Percentiles rank a stretch among this genome's conserved stretches.
Evolutionary conservation across 2,888 invertebrate genomes (phyloP).

Genomic region (Aphidius colemani): DNA sequence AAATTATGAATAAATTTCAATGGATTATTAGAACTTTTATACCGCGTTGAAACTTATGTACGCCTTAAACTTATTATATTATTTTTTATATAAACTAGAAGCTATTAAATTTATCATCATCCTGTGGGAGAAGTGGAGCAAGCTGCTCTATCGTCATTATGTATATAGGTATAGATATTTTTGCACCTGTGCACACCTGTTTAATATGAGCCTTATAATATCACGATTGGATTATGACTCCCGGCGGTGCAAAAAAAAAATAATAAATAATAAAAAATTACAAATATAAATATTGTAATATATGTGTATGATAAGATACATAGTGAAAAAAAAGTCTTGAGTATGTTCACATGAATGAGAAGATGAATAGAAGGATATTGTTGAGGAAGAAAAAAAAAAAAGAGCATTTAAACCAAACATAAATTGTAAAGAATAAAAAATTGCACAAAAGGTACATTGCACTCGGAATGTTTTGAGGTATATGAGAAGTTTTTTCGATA

Average conservation of each 20-base stretch:
- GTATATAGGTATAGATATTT: slow-evolving; percentile 5
- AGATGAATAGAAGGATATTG: background rate
- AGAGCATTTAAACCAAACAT: background rate
- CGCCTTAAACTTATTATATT: too few species aligned
- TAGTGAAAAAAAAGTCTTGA: background rate
- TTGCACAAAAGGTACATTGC: too few species aligned
- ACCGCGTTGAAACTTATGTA: background rate
- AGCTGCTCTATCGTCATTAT: background rate
- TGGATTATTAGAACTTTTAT: too few species aligned
- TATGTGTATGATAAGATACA: background rate
- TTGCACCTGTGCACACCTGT: slow-evolving; percentile 22
- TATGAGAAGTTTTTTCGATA: too few species aligned
- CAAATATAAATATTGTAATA: background rate
- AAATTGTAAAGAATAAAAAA: too few species aligned
- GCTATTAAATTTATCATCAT: too few species aligned
- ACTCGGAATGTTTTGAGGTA: too few species aligned
- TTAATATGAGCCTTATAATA: background rate
- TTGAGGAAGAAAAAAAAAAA: slow-evolving; percentile 1
- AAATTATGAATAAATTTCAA: too few species aligned
- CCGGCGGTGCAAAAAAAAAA: slow-evolving; percentile 12
- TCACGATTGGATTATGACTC: slow-evolving; percentile 1
- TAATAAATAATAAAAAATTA: background rate
- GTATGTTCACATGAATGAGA: background rate
- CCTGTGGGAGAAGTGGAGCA: too few species aligned
- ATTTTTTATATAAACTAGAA: too few species aligned